Evolutionary conservation across 2,888 invertebrate genomes (phyloP).

Genomic region (Oxyteleia sp.): DNA sequence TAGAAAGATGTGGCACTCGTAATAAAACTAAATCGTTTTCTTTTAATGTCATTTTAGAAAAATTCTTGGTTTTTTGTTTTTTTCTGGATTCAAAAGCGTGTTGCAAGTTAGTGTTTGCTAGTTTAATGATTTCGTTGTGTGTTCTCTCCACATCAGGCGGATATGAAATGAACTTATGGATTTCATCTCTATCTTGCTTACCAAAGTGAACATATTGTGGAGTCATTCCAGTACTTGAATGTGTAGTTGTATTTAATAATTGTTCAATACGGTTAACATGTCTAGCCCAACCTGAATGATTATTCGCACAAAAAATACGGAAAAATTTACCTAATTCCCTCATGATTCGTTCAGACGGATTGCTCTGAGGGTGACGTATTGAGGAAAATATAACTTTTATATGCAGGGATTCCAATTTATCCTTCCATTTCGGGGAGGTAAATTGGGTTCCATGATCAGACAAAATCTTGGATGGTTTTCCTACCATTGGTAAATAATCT

Average conservation of each 20-base stretch:
- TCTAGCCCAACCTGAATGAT: constrained; percentile 9
- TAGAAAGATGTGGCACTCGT: constrained; percentile 18
- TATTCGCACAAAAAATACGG: constrained; percentile 3
- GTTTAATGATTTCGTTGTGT: constrained; percentile 2
- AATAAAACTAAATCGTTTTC: constrained; percentile 5
- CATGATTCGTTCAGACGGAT: constrained; percentile 41
- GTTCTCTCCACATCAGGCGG: not conserved
- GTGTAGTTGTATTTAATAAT: constrained; percentile 4
- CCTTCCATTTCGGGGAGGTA: too few relatives aligned
- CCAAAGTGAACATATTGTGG: too few relatives aligned
- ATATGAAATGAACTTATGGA: constrained; percentile 1
- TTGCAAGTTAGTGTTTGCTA: constrained; percentile 2
- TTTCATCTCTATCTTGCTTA: not conserved
- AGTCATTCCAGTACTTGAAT: too few relatives aligned
- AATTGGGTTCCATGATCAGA: too few relatives aligned
- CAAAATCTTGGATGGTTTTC: constrained; percentile 1
- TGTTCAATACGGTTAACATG: not conserved
- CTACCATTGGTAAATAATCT: constrained; percentile 9
- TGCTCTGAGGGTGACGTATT: too few relatives aligned
- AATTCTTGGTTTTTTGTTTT: constrained; percentile 10
- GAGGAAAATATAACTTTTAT: too few relatives aligned
- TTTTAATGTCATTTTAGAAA: constrained; percentile 6
- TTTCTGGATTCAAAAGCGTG: constrained; percentile 4
- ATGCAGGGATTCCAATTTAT: not conserved
- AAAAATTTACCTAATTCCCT: too few relatives aligned